These are phyloP conservation scores for Pilophorus perplexus DNA, from an alignment of 2,888 invertebrate species.

Conservation along the genomic window DNA sequence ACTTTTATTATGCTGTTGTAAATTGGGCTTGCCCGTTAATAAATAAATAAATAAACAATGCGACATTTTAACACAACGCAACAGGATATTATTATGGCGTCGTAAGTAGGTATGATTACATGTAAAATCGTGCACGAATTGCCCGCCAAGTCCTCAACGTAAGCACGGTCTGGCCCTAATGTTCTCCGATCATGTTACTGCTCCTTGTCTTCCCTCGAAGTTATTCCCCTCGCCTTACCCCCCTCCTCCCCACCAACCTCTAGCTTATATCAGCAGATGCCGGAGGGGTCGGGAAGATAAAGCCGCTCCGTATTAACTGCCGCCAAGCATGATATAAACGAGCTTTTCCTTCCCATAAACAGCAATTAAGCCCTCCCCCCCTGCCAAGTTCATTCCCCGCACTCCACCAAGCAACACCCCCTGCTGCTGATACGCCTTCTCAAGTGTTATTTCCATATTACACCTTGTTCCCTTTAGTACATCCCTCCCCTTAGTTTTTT, in stretches of 20 bases:
- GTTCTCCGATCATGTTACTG: too few species aligned
- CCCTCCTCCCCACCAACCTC: background rate
- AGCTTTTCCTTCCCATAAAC: slow-evolving; percentile 42
- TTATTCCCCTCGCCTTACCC: slow-evolving; percentile 1
- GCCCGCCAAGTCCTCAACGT: too few species aligned
- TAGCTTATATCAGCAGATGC: slow-evolving; percentile 41
- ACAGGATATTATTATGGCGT: too few species aligned
- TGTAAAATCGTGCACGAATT: too few species aligned
- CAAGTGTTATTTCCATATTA: slow-evolving; percentile 42
- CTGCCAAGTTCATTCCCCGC: slow-evolving; percentile 2
- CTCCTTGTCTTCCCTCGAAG: slow-evolving; percentile 26
- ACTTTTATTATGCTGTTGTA: too few species aligned
- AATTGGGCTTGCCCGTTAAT: too few species aligned
- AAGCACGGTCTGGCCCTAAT: too few species aligned
- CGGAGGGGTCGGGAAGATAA: slow-evolving; percentile 34
- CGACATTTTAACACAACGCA: too few species aligned
- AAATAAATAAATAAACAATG: too few species aligned
- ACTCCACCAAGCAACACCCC: slow-evolving; percentile 18
- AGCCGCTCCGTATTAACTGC: slow-evolving; percentile 41
- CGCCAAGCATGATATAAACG: slow-evolving; percentile 41
- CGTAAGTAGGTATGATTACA: too few species aligned
- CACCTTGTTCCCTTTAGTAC: slow-evolving; percentile 29
- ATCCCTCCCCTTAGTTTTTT: slow-evolving; percentile 1
- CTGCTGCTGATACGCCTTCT: slow-evolving; percentile 15
- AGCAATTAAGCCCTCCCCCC: slow-evolving; percentile 38